Conservation (phyloP, 92 coral and sea anemone genomes). For the Palythoa heliodiscus region DNA sequence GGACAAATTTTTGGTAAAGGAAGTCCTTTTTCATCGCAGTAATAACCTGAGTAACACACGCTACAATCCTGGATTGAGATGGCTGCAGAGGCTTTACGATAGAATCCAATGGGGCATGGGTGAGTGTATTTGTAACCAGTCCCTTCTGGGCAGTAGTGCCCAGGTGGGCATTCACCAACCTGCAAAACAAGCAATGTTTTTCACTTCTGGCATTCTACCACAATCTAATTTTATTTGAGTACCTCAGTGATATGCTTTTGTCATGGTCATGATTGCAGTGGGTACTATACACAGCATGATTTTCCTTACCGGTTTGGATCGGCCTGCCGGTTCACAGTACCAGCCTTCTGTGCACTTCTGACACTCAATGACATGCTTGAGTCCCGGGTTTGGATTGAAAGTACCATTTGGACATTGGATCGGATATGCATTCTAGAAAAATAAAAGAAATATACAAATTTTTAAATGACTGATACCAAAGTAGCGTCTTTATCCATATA, state of each 20-base stretch:
- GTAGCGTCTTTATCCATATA: not conserved
- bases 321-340: constrained; percentile 93
- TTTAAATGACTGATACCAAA: not conserved
- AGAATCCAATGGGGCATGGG: constrained; percentile 93
- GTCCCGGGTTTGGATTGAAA: constrained; percentile 84
- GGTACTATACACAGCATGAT: too few relatives aligned
- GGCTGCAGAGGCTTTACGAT: constrained; percentile 92
- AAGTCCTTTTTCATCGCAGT: constrained; percentile 76
- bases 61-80: constrained; percentile 89
- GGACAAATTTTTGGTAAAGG: constrained; percentile 78
- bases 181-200: constrained; percentile 10
- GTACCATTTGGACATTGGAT: constrained; percentile 97
- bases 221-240: not conserved
- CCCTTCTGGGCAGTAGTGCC: constrained; percentile 90
- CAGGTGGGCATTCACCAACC: constrained; percentile 94
- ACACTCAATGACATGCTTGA: constrained; percentile 90
- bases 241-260: too few relatives aligned
- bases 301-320: constrained; percentile 65
- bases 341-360: constrained; percentile 83
- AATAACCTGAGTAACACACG: constrained; percentile 93
- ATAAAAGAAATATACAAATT: not conserved
- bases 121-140: constrained; percentile 80
- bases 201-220: not conserved
- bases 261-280: too few relatives aligned
- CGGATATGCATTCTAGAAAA: constrained; percentile 78